Conservation (phyloP, 2,113 vertebrate genomes). For the Apteryx mantelli region DNA sequence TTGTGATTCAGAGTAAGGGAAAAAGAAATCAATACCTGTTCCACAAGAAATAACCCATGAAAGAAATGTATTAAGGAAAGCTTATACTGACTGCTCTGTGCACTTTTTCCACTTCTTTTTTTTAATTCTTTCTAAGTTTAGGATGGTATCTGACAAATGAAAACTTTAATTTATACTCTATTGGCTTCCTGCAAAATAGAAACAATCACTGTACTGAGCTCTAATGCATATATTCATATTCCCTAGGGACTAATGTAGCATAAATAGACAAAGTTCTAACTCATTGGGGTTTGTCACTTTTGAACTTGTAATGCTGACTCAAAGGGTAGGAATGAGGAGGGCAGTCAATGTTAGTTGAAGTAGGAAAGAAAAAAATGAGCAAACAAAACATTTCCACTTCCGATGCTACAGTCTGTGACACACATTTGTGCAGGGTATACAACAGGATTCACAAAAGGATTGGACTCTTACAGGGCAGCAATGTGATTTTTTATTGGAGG, state of each 20-base stretch:
- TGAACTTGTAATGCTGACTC: not conserved
- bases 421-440: not conserved
- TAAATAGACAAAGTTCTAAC: not conserved
- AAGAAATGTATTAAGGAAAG: not conserved
- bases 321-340: not conserved
- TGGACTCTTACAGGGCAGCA: not conserved
- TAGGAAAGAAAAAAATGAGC: not conserved
- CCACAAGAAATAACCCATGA: not conserved
- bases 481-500: not conserved
- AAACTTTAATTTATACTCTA: not conserved
- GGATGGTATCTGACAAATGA: not conserved
- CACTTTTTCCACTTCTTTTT: not conserved
- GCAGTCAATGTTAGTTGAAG: not conserved
- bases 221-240: not conserved
- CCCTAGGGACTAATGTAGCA: not conserved
- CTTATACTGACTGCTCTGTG: not conserved
- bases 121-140: not conserved
- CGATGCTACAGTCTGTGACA: not conserved
- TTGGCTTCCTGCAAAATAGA: not conserved
- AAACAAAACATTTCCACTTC: not conserved
- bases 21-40: not conserved
- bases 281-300: not conserved
- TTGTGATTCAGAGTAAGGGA: not conserved
- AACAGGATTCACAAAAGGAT: not conserved
- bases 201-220: not conserved